A percentile compares a stretch with the other conserved stretches of the same genome.
Evolutionary conservation across 2,113 vertebrate species (phyloP).

Genomic region (Alouatta palliata): DNA sequence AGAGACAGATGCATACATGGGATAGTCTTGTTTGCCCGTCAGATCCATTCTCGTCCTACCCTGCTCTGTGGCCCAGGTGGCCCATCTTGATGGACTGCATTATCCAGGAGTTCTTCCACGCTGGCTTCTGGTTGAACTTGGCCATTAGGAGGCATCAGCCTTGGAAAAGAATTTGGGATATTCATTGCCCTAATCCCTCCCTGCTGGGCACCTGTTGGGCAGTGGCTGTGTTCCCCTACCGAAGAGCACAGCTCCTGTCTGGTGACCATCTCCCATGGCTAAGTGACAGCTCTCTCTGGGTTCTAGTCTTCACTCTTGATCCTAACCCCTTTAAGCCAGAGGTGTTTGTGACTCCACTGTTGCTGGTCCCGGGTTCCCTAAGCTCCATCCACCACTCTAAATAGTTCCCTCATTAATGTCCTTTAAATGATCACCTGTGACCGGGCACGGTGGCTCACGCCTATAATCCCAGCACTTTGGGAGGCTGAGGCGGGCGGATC

Average conservation of each 20-base stretch:
- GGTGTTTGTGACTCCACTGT: background rate
- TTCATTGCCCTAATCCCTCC: background rate
- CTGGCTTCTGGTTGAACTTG: background rate
- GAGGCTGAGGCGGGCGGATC: too few species aligned
- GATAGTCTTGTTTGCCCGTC: background rate
- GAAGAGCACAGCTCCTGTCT: background rate
- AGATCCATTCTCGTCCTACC: background rate
- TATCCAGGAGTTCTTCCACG: background rate
- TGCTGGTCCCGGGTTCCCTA: background rate
- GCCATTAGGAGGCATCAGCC: background rate
- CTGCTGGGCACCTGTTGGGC: background rate
- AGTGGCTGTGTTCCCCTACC: background rate
- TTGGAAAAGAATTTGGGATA: background rate
- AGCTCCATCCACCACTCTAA: background rate
- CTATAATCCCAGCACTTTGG: too few species aligned
- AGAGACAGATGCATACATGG: background rate
- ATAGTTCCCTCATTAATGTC: background rate
- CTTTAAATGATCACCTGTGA: background rate
- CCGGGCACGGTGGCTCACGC: too few species aligned
- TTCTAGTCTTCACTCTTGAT: background rate
- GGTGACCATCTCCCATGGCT: background rate
- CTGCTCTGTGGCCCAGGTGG: background rate
- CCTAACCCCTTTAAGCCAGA: background rate
- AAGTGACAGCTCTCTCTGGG: background rate
- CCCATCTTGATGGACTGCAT: background rate